Evolutionary conservation across 2,797 vertebrate species (phyloP), one percentile per base, ranked within the genome.

Genomic region (Sciurus vulgaris): DNA sequence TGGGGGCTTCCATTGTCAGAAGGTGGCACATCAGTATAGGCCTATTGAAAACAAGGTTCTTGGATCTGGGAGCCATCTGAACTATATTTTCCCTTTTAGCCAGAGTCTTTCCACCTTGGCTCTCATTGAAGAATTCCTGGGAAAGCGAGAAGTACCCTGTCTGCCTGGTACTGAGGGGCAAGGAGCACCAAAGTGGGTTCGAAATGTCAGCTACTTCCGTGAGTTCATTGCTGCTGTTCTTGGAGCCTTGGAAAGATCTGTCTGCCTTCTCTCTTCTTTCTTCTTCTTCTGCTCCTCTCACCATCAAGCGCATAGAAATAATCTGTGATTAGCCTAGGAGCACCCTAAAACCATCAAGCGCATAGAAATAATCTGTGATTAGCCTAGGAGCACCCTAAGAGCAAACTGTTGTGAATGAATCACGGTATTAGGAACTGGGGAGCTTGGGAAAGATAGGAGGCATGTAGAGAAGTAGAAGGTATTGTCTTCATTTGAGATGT

Each of bases 51-150:
- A 59, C 33, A 87, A 74, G 76, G 33, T 74, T 69, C 44, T 20
- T 83, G 18, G 33, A 15, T 70, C 26, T 56, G 78, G 41, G 47
- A 95, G 35, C 61, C 83, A 86, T 96, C 93, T 95, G 47, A 98
- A 95, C 49, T 24, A 96, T 69, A 11, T 98, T 97, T 79, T 76
- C 92, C 97, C 76, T 98, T 92, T 86, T 97, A 99, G 99, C 98
- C 99, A 99, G 99, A 99, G 99, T 98, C 98, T 99, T 98, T 99
- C 99, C 85, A 99, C 99, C 0, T 98, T 99, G 97, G 99, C 99
- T 12, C 99, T 99, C 98, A 99, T 99, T 44, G 99, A 99, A 98
- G 99, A 99, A 93, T 99, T 99, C 98, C 98, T 99, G 97, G 98
- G 98, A 77, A 99, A 99, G 97, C 99, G 99, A 97, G 98, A 98